Evolutionary conservation across 1,140 invertebrate species (phyloP).

Genomic region (Drosophila albomicans): DNA sequence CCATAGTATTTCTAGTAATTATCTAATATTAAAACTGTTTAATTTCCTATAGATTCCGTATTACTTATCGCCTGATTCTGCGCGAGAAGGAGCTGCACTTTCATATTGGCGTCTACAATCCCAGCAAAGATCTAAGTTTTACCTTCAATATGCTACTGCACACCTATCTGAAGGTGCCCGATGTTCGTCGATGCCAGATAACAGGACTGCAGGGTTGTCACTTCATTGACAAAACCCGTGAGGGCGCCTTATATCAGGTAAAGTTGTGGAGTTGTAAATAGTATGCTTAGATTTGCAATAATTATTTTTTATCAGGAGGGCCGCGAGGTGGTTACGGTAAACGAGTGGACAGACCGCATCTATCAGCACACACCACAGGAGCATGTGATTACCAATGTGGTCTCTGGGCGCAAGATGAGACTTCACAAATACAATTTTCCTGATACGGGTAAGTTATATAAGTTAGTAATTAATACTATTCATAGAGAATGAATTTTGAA

Average conservation of each 20-base stretch:
- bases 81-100: conserved; percentile 96
- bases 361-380: conserved; percentile 97
- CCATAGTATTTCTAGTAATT: background rate
- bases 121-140: conserved; percentile 95
- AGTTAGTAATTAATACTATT: background rate
- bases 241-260: conserved; percentile 62
- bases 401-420: conserved; percentile 95
- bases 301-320: conserved; percentile 87
- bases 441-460: conserved; percentile 89
- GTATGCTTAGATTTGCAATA: background rate
- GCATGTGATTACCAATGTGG: conserved; percentile 96
- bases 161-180: conserved; percentile 97
- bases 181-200: conserved; percentile 95
- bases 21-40: background rate
- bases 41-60: conserved; percentile 88
- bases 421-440: conserved; percentile 97
- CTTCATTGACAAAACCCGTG: conserved; percentile 95
- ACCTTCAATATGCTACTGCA: conserved; percentile 97
- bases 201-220: conserved; percentile 95
- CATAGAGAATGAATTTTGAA: no score
- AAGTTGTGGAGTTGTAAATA: background rate
- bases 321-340: conserved; percentile 94
- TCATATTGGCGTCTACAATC: conserved; percentile 96
- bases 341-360: conserved; percentile 96
- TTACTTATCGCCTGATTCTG: conserved; percentile 94